phyloP scores from a whole-genome alignment of 2,113 vertebrate species.

The Vombatus ursinus region DNA sequence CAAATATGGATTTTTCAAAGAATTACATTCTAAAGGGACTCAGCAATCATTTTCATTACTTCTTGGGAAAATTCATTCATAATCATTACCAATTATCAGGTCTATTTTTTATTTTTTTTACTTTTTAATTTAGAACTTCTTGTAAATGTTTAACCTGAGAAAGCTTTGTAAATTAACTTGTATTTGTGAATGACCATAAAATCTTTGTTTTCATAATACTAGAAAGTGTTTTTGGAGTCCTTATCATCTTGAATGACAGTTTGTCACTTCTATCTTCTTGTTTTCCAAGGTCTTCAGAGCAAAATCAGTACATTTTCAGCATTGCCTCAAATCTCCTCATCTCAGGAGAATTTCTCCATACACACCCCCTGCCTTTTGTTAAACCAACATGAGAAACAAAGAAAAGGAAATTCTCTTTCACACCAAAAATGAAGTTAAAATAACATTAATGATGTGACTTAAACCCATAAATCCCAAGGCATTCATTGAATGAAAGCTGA shows the following conservation, averaged over 20 bases:
- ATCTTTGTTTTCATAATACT: conserved; percentile 67
- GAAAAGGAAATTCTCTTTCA: not conserved
- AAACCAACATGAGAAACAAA: not conserved
- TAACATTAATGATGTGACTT: conserved; percentile 1
- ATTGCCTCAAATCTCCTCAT: not conserved
- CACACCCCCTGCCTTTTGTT: not conserved
- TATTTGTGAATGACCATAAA: conserved; percentile 63
- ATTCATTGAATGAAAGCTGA: not conserved
- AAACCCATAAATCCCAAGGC: not conserved
- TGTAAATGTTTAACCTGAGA: conserved; percentile 74
- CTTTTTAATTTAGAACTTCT: conserved; percentile 71
- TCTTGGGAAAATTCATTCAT: conserved; percentile 59
- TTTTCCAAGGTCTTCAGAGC: conserved; percentile 13
- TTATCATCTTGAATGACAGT: conserved; percentile 46
- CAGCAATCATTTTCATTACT: conserved; percentile 47
- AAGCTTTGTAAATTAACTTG: conserved; percentile 74
- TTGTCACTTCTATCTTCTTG: conserved; percentile 20
- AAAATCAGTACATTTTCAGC: conserved; percentile 7
- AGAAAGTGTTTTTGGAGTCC: conserved; percentile 73
- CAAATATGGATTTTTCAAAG: conserved; percentile 36
- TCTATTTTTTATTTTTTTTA: conserved; percentile 55
- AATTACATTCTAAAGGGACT: conserved; percentile 29
- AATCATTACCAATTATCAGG: conserved; percentile 44
- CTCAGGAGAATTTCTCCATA: not conserved
- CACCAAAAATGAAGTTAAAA: conserved; percentile 8